These are phyloP conservation scores for Scortum barcoo DNA, from an alignment of 2,113 vertebrate species.

Conservation along the genomic window DNA sequence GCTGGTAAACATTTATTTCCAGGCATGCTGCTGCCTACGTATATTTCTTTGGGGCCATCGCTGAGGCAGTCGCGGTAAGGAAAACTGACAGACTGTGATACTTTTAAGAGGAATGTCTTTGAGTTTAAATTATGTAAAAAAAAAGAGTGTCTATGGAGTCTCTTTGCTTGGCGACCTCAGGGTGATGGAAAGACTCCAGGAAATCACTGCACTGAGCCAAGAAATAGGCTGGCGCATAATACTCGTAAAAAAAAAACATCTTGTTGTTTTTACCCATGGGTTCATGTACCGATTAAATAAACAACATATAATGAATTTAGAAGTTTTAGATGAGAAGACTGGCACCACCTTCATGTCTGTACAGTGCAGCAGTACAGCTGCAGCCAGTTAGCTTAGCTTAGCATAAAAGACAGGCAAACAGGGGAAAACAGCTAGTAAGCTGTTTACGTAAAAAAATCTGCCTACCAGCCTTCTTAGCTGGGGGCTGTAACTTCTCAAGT, in stretches of 20 bases:
- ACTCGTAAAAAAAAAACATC: background rate
- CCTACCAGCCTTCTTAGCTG: too few relatives aligned
- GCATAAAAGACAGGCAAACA: background rate
- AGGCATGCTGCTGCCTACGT: conserved; percentile 60
- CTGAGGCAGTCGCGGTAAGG: conserved; percentile 36
- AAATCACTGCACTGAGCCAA: background rate
- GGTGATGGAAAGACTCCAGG: background rate
- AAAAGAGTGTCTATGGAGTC: background rate
- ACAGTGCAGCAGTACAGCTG: background rate
- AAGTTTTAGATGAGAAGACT: background rate
- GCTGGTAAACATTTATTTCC: conserved; percentile 82
- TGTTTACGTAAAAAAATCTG: background rate
- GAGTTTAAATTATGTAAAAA: background rate
- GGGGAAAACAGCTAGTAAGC: background rate
- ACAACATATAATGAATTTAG: background rate
- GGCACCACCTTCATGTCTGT: background rate
- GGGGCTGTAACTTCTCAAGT: background rate
- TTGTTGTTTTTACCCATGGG: background rate
- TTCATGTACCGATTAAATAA: background rate
- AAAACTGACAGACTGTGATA: conserved; percentile 29
- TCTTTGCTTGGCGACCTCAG: background rate
- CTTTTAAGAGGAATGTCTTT: background rate
- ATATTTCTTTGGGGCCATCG: conserved; percentile 36
- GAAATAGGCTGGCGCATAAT: too few relatives aligned
- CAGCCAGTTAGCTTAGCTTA: background rate